Evolutionary conservation across 2,888 invertebrate species (phyloP).

Genomic region (Zootermopsis nevadensis): DNA sequence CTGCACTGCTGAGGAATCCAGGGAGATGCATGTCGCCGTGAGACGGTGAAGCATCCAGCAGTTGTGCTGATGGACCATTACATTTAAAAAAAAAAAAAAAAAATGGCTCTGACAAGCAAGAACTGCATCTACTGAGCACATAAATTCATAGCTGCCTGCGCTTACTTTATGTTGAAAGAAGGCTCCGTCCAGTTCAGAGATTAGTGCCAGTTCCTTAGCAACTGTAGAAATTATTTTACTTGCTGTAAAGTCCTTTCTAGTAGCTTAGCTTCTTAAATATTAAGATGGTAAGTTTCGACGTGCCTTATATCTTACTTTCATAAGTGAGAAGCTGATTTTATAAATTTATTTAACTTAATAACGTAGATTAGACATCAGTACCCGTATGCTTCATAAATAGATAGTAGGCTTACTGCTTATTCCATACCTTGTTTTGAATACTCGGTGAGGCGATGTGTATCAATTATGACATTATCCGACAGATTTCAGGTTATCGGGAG

Average conservation of each 20-base stretch:
- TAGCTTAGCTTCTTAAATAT: slow-evolving; percentile 3
- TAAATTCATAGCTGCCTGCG: not conserved
- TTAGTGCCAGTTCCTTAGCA: slow-evolving; percentile 12
- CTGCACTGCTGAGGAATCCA: slow-evolving; percentile 42
- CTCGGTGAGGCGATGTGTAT: not conserved
- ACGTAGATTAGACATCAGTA: slow-evolving; percentile 4
- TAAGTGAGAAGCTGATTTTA: not conserved
- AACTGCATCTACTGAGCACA: not conserved
- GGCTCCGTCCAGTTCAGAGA: not conserved
- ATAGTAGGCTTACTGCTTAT: not conserved
- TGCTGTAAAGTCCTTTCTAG: not conserved
- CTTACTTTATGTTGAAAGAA: not conserved
- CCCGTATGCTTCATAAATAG: slow-evolving; percentile 26
- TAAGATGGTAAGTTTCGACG: not conserved
- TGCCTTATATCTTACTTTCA: not conserved
- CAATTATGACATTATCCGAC: not conserved
- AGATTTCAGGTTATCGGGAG: slow-evolving; percentile 8
- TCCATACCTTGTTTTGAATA: not conserved
- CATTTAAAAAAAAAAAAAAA: too few species aligned
- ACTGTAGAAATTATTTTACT: slow-evolving; percentile 11
- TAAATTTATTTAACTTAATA: not conserved
- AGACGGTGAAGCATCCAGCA: not conserved
- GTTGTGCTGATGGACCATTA: not conserved
- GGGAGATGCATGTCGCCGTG: slow-evolving; percentile 4
- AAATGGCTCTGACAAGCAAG: not conserved